Evolutionary conservation across 2,888 invertebrate genomes (phyloP).

Genomic region (Agriopis leucophaearia): DNA sequence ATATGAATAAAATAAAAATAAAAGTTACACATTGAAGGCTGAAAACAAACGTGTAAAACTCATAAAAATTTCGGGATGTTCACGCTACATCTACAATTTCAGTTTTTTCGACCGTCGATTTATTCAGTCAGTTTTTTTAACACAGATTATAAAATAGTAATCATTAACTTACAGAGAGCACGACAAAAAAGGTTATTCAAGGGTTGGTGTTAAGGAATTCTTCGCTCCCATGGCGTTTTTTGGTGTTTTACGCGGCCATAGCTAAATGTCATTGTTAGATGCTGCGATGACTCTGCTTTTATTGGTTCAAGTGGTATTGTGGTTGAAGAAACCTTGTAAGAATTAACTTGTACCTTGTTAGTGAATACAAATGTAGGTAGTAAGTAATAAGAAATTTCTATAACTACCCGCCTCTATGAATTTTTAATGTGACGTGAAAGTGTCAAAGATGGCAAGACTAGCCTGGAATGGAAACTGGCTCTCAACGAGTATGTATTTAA

Average conservation of each 20-base stretch:
- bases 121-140: background rate
- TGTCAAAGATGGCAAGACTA: no score
- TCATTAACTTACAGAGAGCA: slow-evolving; percentile 18
- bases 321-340: slow-evolving; percentile 20
- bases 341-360: background rate
- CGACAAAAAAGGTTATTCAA: slow-evolving; percentile 51
- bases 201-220: slow-evolving; percentile 68
- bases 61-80: no score
- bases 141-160: slow-evolving; percentile 29
- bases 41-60: background rate
- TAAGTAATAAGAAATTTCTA: no score
- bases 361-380: background rate
- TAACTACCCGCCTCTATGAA: no score
- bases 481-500: no score
- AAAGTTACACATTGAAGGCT: no score
- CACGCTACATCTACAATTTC: background rate
- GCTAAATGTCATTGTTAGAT: slow-evolving; percentile 74
- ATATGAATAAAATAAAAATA: no score
- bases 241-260: slow-evolving; percentile 70
- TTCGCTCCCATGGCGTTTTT: slow-evolving; percentile 78
- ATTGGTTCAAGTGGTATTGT: slow-evolving; percentile 29
- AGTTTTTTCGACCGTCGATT: background rate
- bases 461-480: no score
- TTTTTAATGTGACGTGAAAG: no score
- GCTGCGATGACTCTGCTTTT: slow-evolving; percentile 33